Evolutionary conservation across 2,113 vertebrate genomes (phyloP).

Genomic region (Nibea albiflora): DNA sequence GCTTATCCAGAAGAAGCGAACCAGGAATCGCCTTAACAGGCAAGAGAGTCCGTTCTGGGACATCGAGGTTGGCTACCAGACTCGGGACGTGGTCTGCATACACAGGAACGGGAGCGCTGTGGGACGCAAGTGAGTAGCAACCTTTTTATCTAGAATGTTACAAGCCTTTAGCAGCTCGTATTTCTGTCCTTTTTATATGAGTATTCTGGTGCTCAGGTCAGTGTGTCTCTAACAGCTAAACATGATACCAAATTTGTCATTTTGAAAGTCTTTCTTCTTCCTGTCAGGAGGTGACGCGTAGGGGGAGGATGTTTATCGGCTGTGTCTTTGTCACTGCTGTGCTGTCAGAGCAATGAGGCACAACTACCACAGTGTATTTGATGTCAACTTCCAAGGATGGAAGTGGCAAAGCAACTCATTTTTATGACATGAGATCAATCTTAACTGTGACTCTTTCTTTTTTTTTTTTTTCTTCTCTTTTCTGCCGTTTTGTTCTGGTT

Average conservation of each 20-base stretch:
- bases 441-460: neutral
- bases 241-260: constrained; percentile 40
- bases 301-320: constrained; percentile 57
- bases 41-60: constrained; percentile 95
- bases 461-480: constrained; percentile 13
- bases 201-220: neutral
- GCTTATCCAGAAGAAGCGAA: constrained; percentile 95
- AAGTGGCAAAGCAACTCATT: constrained; percentile 55
- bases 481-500: neutral
- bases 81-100: constrained; percentile 89
- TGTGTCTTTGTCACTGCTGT: constrained; percentile 56
- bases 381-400: constrained; percentile 64
- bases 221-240: constrained; percentile 18
- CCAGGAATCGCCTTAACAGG: constrained; percentile 92
- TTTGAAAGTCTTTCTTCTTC: constrained; percentile 31
- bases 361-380: constrained; percentile 52
- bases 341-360: constrained; percentile 70
- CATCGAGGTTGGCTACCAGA: constrained; percentile 96
- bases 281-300: constrained; percentile 62
- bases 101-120: constrained; percentile 91
- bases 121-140: constrained; percentile 86
- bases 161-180: neutral
- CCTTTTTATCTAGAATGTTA: constrained; percentile 2
- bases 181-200: constrained; percentile 2
- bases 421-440: constrained; percentile 56